A percentile compares a stretch with the other conserved stretches of the same genome.
phyloP scores from a whole-genome alignment of 2,797 vertebrate species.

The Holocentrus rufus region DNA sequence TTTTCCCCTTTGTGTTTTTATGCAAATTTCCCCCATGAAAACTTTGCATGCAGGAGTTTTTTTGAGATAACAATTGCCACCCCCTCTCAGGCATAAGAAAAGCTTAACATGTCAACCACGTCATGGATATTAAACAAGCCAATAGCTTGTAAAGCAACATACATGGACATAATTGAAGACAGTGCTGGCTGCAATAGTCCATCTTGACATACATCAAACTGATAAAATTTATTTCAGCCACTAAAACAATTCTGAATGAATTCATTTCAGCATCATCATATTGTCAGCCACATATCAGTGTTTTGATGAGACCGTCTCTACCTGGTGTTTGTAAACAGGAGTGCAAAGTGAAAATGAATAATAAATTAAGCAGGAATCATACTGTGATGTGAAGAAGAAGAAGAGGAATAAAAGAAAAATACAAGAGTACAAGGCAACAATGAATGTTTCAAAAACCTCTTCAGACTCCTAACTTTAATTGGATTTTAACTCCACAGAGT shows the following conservation, averaged over 20 bases:
- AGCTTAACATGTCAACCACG: too few relatives aligned
- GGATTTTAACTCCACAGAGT: constrained; percentile 68
- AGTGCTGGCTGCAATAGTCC: not conserved
- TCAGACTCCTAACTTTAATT: constrained; percentile 67
- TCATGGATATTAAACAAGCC: too few relatives aligned
- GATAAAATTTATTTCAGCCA: too few relatives aligned
- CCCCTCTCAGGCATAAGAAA: too few relatives aligned
- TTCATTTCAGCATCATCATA: constrained; percentile 12
- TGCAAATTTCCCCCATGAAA: constrained; percentile 44
- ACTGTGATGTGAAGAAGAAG: constrained; percentile 37
- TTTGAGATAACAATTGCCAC: not conserved
- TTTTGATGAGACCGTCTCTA: constrained; percentile 6
- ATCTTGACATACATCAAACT: constrained; percentile 18
- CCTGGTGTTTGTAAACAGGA: constrained; percentile 42
- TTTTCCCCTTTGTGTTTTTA: constrained; percentile 48
- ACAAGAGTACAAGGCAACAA: constrained; percentile 51
- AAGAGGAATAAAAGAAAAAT: constrained; percentile 17
- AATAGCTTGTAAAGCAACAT: not conserved
- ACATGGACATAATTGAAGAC: not conserved
- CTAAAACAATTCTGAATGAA: constrained; percentile 1
- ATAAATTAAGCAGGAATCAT: constrained; percentile 46
- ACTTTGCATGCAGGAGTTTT: not conserved
- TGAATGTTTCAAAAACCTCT: constrained; percentile 61
- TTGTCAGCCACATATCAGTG: constrained; percentile 5
- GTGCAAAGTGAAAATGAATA: constrained; percentile 39